Conservation (phyloP, 2,113 vertebrate species). For the Eudyptes chrysolophus region DNA sequence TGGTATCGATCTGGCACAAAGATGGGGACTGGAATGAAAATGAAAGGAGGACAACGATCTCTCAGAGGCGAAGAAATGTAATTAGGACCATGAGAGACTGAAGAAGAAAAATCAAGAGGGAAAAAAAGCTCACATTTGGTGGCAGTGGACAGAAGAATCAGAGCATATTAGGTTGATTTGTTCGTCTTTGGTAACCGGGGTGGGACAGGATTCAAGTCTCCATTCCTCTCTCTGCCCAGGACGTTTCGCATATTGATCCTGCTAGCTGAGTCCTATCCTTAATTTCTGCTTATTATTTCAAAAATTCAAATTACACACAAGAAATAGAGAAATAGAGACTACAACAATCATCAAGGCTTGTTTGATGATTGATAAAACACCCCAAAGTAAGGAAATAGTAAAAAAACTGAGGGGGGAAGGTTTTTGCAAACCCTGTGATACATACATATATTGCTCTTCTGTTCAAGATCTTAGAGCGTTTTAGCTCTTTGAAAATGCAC, state of each 20-base stretch:
- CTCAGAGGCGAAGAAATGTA: background rate
- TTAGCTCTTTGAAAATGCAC: slow-evolving; percentile 14
- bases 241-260: background rate
- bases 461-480: background rate
- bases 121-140: background rate
- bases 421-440: background rate
- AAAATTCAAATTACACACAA: background rate
- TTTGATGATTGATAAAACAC: background rate
- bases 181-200: background rate
- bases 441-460: background rate
- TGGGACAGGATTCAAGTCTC: background rate
- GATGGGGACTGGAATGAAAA: background rate
- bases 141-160: background rate
- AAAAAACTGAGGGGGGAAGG: background rate
- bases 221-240: background rate
- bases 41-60: background rate
- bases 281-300: background rate
- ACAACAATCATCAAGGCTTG: background rate
- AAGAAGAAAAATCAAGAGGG: background rate
- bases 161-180: background rate
- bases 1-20: background rate
- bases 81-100: background rate
- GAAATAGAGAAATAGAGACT: background rate
- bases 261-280: background rate
- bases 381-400: background rate